A percentile compares a stretch with the other conserved stretches of the same genome.
phyloP scores from a whole-genome alignment of 2,113 vertebrate genomes.

The Ceyx margarethae region DNA sequence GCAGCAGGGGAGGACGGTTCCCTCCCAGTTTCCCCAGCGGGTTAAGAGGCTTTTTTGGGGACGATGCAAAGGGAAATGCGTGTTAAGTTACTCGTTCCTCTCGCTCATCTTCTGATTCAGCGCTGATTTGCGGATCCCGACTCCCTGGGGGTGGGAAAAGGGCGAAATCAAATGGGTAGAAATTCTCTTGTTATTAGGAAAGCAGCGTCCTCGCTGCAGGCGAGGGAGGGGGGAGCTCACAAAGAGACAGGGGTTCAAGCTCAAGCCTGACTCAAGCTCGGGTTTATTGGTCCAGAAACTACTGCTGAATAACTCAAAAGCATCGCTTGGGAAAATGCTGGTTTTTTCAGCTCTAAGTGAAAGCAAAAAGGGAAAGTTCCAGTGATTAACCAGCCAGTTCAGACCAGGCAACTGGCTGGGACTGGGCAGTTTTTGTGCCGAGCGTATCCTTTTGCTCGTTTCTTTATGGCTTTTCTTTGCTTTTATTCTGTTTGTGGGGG shows the following conservation, averaged over 20 bases:
- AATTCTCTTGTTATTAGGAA: background rate
- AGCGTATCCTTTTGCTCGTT: background rate
- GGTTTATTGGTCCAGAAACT: background rate
- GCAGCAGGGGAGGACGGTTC: background rate
- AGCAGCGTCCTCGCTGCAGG: accelerated
- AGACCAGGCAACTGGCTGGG: background rate
- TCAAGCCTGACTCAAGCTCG: background rate
- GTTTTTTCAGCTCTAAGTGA: background rate
- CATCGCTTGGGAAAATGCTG: background rate
- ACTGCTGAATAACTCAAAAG: background rate
- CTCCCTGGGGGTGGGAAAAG: accelerated
- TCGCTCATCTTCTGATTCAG: background rate
- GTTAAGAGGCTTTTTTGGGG: background rate
- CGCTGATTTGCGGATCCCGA: accelerated
- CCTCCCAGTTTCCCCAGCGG: background rate
- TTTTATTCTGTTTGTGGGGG: background rate
- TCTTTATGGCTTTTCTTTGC: background rate
- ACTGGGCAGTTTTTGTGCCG: background rate
- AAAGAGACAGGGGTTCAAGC: background rate
- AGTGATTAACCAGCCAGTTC: background rate
- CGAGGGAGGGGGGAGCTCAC: background rate
- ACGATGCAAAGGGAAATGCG: background rate
- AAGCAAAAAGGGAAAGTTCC: background rate
- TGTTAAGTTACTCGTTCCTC: background rate
- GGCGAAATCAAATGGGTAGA: accelerated